Percentiles rank a stretch among this genome's conserved stretches.
These are phyloP conservation scores for Ferrisia virgata DNA, from an alignment of 2,888 invertebrate species.

Conservation along the genomic window DNA sequence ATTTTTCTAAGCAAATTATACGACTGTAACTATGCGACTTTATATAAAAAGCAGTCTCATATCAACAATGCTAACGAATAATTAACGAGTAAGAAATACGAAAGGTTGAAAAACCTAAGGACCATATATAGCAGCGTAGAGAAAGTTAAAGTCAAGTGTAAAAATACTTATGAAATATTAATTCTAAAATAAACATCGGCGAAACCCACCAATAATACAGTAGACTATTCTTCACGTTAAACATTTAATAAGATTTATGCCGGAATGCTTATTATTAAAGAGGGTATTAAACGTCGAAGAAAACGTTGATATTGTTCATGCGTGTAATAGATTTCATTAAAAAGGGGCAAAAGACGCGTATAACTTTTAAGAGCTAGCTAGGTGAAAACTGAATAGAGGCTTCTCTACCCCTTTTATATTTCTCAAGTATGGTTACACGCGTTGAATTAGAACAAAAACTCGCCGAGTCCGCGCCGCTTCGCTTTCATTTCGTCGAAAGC, in stretches of 20 bases:
- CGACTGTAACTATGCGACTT: too few species aligned
- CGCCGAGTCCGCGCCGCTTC: neutral
- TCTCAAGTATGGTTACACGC: neutral
- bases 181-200: neutral
- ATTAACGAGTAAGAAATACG: neutral
- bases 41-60: too few species aligned
- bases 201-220: neutral
- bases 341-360: neutral
- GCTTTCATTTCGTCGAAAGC: neutral
- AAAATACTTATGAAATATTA: neutral
- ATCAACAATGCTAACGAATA: neutral
- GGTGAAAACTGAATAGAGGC: neutral
- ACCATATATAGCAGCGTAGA: too few species aligned
- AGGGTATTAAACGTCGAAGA: neutral
- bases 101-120: neutral
- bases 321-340: constrained; percentile 11
- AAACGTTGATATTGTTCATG: constrained; percentile 6
- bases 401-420: neutral
- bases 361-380: neutral
- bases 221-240: neutral
- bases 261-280: neutral
- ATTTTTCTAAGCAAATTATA: too few species aligned
- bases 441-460: neutral
- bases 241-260: neutral
- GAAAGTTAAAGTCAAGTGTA: neutral